Base-by-base conservation (phyloP, 2,888 invertebrate genomes). In the Apodemia hepburni region DNA sequence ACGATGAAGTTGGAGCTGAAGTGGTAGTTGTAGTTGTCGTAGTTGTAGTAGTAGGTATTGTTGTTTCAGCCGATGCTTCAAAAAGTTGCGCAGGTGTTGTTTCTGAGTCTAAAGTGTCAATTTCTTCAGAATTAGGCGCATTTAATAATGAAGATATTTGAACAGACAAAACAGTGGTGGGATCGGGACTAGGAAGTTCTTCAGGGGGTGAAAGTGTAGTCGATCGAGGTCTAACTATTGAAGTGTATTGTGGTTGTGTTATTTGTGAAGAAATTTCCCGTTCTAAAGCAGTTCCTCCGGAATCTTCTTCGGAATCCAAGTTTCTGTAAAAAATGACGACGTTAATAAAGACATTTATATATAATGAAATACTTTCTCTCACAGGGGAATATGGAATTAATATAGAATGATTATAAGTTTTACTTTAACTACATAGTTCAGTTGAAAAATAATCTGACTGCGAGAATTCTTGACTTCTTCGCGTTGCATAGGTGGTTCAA, bases 71-170 rank as follows among this genome's bases (percentile, higher is more conserved):
- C 45, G 76, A 70, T 17, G 71, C 71, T 65, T 78, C 79, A 12
- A 78, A 77, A 35, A 76, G 76, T 45, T 76, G 75, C 61, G 74
- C 72, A 17, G 72, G 69, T 4, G 77, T 74, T 22, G 75, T 71
- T 64, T 82, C 81, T 61, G 76, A 69, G 47, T 75, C 76, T n/a
- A 73, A 68, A 29, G 72, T 71, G 63, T 78, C 77, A 27, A 69
- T 70, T 61, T 81, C 82, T 61, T 79, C 77, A 22, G 76, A 72
- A 65, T 68, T 81, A 4, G 84, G 81, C 11, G 83, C 81, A 71
- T 91, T 89, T 8, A 90, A 74, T 42, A 91, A 72, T 33, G 91
- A 89, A 11, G 91, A 86, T 75, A 90, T 87, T 81, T 89, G 90
- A 49, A 88, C 87, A 42, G 89, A 80, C 3, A 90, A 77, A 69